Evolutionary conservation across 2,113 vertebrate genomes (phyloP).

Genomic region (Melanerpes formicivorus): DNA sequence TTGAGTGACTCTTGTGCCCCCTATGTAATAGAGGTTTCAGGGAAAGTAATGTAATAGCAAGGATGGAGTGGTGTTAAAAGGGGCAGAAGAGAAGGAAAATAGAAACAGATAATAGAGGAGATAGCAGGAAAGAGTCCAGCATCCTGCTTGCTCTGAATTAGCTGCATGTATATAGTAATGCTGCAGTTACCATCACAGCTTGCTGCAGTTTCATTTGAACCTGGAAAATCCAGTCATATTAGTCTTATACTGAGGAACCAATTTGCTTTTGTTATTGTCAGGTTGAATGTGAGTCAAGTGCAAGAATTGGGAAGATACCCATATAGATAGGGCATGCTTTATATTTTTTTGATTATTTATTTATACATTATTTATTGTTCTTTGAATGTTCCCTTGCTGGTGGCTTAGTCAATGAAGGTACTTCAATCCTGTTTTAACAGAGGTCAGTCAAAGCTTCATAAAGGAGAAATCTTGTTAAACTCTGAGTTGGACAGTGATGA

Average conservation of each 20-base stretch:
- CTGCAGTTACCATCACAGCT: not conserved
- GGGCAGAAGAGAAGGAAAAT: not conserved
- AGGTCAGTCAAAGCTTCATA: constrained; percentile 89
- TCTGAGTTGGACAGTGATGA: constrained; percentile 82
- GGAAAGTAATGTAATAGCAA: not conserved
- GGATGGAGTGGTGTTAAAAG: not conserved
- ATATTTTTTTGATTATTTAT: not conserved
- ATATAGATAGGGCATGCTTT: not conserved
- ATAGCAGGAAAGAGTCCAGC: not conserved
- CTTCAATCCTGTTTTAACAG: constrained; percentile 72
- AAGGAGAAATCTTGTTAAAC: constrained; percentile 88
- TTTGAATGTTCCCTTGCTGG: not conserved
- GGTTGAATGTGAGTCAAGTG: not conserved
- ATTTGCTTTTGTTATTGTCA: not conserved
- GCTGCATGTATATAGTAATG: not conserved
- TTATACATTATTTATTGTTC: not conserved
- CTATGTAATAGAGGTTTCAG: not conserved
- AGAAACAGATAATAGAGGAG: not conserved
- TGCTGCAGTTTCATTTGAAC: not conserved
- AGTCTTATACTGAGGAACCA: not conserved
- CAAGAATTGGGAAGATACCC: not conserved
- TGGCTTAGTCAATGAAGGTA: not conserved
- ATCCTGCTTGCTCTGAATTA: not conserved
- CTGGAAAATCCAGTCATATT: not conserved
- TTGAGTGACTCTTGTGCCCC: not conserved